A percentile compares a stretch with the other conserved stretches of the same genome.
Evolutionary conservation across 2,113 vertebrate species (phyloP).

Genomic region (Parus major): DNA sequence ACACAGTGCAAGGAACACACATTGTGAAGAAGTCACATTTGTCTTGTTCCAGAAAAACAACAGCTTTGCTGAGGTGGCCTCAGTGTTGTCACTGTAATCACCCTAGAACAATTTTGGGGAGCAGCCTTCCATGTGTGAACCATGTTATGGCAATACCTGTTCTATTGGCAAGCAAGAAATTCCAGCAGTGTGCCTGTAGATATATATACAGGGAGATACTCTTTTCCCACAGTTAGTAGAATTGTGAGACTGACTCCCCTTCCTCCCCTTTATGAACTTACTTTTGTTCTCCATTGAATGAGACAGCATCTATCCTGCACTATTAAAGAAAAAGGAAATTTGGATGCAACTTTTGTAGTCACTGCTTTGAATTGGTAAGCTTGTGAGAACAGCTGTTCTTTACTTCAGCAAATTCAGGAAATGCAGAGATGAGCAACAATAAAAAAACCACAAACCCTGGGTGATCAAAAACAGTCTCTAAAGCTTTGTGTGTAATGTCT

Average conservation of each 20-base stretch:
- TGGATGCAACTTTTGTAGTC: neutral
- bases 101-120: neutral
- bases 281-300: neutral
- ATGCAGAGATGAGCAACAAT: neutral
- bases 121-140: neutral
- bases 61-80: neutral
- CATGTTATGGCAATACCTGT: accelerated
- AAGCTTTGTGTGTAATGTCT: constrained; percentile 18
- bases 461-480: constrained; percentile 25
- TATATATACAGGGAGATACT: neutral
- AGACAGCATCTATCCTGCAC: neutral
- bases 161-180: neutral
- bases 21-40: neutral
- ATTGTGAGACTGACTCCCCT: neutral
- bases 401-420: constrained; percentile 34
- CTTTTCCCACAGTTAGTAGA: neutral
- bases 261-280: neutral
- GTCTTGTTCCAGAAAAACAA: neutral
- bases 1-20: neutral
- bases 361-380: neutral
- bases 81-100: neutral
- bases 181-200: neutral
- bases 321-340: neutral
- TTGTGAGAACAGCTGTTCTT: constrained; percentile 36
- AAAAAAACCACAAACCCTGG: neutral